phyloP scores from a whole-genome alignment of 2,113 vertebrate species.

The Zeus faber region DNA sequence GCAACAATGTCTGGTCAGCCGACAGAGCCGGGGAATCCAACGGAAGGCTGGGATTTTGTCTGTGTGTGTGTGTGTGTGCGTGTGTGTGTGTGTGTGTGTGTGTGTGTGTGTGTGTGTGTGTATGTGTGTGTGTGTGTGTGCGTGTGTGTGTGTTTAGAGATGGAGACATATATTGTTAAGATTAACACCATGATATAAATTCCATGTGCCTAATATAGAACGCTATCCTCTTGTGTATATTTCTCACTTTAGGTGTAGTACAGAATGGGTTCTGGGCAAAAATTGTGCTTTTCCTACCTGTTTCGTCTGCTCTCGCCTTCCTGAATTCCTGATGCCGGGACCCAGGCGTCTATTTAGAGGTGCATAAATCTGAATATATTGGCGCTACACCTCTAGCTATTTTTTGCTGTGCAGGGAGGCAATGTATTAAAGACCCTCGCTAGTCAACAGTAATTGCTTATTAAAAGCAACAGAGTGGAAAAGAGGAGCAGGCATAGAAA shows the following conservation, averaged over 20 bases:
- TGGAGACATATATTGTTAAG: no score
- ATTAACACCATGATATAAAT: no score
- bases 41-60: slow-evolving; percentile 26
- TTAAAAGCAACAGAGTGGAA: background rate
- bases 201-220: no score
- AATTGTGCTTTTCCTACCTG: slow-evolving; percentile 29
- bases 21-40: slow-evolving; percentile 31
- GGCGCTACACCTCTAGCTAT: background rate
- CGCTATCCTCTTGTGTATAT: no score
- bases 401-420: background rate
- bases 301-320: slow-evolving; percentile 35
- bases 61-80: slow-evolving; percentile 1
- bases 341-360: slow-evolving; percentile 28
- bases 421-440: background rate
- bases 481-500: background rate
- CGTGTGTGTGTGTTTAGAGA: background rate
- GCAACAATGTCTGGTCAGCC: slow-evolving; percentile 50
- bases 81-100: background rate
- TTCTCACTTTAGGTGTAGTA: no score
- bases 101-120: slow-evolving; percentile 5
- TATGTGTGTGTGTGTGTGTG: background rate
- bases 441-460: background rate
- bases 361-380: slow-evolving; percentile 22
- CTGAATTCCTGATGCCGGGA: slow-evolving; percentile 17
- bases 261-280: no score